Percentiles rank a stretch among this genome's conserved stretches.
Evolutionary conservation across 1,140 invertebrate genomes (phyloP).

Genomic region (Drosophila busckii): DNA sequence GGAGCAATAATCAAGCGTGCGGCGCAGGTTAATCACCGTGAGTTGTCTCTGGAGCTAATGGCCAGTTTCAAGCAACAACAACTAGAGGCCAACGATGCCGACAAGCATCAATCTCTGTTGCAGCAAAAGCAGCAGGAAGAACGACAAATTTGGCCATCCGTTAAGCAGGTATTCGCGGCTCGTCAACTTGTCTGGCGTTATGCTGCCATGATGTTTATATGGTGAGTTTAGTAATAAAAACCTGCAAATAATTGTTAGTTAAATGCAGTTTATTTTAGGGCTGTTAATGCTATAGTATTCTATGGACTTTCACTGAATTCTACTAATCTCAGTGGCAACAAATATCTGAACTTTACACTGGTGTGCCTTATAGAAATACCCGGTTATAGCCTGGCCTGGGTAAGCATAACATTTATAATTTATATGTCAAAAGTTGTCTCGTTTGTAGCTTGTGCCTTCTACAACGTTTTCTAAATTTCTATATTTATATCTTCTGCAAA

Average conservation of each 20-base stretch:
- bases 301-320: constrained; percentile 87
- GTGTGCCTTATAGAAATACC: constrained; percentile 83
- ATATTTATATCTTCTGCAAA: background rate
- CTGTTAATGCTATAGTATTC: constrained; percentile 85
- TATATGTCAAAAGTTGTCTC: constrained; percentile 1
- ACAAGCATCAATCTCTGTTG: background rate
- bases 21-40: constrained; percentile 80
- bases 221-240: no score
- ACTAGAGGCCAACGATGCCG: constrained; percentile 6
- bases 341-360: constrained; percentile 82
- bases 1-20: constrained; percentile 80
- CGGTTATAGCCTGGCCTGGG: constrained; percentile 80
- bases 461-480: background rate
- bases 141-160: constrained; percentile 64
- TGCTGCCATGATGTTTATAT: constrained; percentile 80
- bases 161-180: constrained; percentile 80
- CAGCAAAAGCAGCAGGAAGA: constrained; percentile 4
- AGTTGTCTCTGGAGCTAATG: constrained; percentile 79
- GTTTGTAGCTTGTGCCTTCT: no score
- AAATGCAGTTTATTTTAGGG: constrained; percentile 80
- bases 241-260: background rate
- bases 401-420: constrained; percentile 29
- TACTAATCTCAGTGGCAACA: constrained; percentile 83
- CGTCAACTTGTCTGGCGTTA: constrained; percentile 79
- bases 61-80: constrained; percentile 61